These are phyloP conservation scores for Hypomecis punctinalis DNA, from an alignment of 2,888 invertebrate genomes.

Conservation along the genomic window DNA sequence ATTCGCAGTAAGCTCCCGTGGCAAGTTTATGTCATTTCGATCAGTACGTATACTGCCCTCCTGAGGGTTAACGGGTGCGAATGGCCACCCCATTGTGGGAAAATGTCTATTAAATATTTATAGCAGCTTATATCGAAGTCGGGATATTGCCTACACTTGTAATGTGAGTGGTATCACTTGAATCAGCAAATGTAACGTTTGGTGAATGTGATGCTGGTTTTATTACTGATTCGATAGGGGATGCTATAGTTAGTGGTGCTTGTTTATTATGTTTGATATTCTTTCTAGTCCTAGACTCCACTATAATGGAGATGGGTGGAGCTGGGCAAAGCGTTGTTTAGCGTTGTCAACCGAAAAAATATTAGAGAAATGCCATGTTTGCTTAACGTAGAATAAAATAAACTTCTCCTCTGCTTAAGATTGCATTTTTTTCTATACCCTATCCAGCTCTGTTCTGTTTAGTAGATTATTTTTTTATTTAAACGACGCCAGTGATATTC, in stretches of 20 bases:
- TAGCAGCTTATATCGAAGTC: slow-evolving; percentile 63
- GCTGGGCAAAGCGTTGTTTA: too few relatives aligned
- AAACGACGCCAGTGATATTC: too few relatives aligned
- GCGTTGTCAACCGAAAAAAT: too few relatives aligned
- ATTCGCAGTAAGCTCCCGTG: slow-evolving; percentile 32
- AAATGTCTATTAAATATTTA: slow-evolving; percentile 83
- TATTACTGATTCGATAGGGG: slow-evolving; percentile 47
- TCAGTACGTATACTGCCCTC: slow-evolving; percentile 75
- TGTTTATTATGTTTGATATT: background rate
- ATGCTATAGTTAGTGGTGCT: background rate
- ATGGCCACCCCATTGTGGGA: slow-evolving; percentile 83
- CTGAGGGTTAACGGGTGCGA: slow-evolving; percentile 79
- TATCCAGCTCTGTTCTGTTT: too few relatives aligned
- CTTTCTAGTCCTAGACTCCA: too few relatives aligned
- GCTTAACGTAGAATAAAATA: too few relatives aligned
- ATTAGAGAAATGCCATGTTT: too few relatives aligned
- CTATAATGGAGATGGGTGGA: too few relatives aligned
- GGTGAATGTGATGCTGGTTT: slow-evolving; percentile 50
- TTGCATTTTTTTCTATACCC: too few relatives aligned
- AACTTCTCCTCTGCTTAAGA: too few relatives aligned
- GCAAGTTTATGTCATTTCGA: slow-evolving; percentile 66
- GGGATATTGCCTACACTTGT: slow-evolving; percentile 55
- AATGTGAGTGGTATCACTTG: slow-evolving; percentile 50
- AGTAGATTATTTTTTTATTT: too few relatives aligned
- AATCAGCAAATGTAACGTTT: slow-evolving; percentile 51